phyloP scores from a whole-genome alignment of 2,113 vertebrate species.

The Corvus cornix region DNA sequence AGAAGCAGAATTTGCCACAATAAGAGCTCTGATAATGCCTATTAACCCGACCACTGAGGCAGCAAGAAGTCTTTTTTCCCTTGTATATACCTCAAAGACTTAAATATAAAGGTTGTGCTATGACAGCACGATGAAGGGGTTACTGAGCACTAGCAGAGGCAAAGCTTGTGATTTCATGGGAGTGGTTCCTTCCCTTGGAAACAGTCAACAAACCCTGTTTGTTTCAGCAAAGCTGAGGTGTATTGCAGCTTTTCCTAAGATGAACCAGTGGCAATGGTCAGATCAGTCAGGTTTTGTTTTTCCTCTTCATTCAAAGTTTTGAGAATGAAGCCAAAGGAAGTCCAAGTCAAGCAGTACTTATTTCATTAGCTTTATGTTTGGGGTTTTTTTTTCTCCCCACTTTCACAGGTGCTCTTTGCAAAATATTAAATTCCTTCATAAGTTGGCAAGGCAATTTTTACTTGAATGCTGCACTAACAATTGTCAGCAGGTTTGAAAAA shows the following conservation, averaged over 20 bases:
- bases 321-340: neutral
- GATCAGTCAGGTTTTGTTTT: neutral
- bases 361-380: neutral
- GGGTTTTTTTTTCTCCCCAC: accelerated
- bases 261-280: neutral
- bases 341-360: neutral
- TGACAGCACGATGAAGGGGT: neutral
- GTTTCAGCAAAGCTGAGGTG: neutral
- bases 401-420: neutral
- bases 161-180: neutral
- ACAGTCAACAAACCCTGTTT: neutral
- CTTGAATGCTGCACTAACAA: neutral
- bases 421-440: neutral
- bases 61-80: neutral
- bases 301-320: neutral
- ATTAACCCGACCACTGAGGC: neutral
- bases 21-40: neutral
- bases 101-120: neutral
- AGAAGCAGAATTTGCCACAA: neutral
- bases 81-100: neutral
- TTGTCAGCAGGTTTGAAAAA: neutral
- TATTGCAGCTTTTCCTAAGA: neutral
- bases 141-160: neutral
- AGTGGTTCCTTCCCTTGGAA: neutral
- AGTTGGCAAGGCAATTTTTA: neutral